Conservation (phyloP, 2,797 vertebrate species). For the Malurus leucopterus region DNA sequence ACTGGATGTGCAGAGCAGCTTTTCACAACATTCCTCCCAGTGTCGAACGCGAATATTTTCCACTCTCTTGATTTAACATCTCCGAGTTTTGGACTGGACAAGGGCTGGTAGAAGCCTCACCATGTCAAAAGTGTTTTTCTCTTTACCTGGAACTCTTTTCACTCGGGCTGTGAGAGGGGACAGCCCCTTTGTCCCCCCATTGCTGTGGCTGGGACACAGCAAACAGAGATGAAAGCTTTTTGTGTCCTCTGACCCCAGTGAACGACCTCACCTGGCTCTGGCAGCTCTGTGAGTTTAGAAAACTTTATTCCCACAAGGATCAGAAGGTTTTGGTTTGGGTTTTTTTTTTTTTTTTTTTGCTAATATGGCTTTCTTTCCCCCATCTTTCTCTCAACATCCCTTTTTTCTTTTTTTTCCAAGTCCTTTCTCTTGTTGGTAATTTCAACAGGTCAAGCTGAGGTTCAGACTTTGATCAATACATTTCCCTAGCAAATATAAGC, state of each 20-base stretch:
- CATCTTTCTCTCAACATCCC: not conserved
- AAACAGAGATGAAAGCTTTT: not conserved
- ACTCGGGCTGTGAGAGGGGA: not conserved
- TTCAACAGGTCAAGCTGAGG: not conserved
- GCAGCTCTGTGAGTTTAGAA: not conserved
- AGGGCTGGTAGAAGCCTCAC: not conserved
- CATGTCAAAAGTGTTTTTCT: not conserved
- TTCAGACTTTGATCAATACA: not conserved
- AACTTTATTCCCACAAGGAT: not conserved
- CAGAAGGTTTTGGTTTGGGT: not conserved
- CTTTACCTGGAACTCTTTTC: not conserved
- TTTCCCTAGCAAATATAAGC: not conserved
- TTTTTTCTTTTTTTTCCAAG: not conserved
- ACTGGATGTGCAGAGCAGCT: not conserved
- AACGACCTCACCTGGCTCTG: conserved; percentile 1
- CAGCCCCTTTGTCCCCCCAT: not conserved
- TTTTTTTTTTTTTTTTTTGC: not conserved
- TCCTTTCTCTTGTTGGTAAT: not conserved
- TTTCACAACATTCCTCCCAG: not conserved
- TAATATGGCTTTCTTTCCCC: not conserved
- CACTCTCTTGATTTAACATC: not conserved
- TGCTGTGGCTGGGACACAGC: no score
- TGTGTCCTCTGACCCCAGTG: not conserved
- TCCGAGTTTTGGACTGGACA: not conserved
- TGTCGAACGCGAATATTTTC: not conserved